phyloP scores from a whole-genome alignment of 2,797 vertebrate species.

The Agapornis canus region DNA sequence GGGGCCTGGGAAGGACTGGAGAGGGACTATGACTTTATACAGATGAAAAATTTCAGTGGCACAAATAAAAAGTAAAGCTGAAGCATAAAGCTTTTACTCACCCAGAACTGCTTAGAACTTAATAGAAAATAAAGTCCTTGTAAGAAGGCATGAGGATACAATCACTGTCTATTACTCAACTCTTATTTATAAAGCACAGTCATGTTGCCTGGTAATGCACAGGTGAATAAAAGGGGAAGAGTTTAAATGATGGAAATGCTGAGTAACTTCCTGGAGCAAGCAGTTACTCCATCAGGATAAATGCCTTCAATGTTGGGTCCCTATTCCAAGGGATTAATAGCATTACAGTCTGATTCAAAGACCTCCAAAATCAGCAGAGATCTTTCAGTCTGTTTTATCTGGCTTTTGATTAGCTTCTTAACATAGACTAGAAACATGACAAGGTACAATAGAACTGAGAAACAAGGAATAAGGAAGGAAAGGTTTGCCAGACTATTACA shows the following conservation, averaged over 20 bases:
- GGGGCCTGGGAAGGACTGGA: neutral
- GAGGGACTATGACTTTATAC: neutral
- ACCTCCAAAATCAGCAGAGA: neutral
- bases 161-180: neutral
- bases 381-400: constrained; percentile 27
- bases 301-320: neutral
- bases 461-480: neutral
- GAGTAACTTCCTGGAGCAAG: constrained; percentile 6
- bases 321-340: neutral
- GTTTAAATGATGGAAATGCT: constrained; percentile 20
- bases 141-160: neutral
- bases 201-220: neutral
- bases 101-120: neutral
- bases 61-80: neutral
- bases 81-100: neutral
- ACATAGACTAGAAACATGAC: constrained; percentile 1
- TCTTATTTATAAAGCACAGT: neutral
- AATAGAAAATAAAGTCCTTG: neutral
- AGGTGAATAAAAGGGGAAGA: neutral
- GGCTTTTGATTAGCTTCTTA: constrained; percentile 27
- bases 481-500: constrained; percentile 1
- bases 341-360: neutral
- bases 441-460: neutral
- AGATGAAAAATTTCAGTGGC: constrained; percentile 5
- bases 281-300: constrained; percentile 1